Base-by-base conservation (phyloP, 2,888 invertebrate genomes). In the Mesoligia furuncula region DNA sequence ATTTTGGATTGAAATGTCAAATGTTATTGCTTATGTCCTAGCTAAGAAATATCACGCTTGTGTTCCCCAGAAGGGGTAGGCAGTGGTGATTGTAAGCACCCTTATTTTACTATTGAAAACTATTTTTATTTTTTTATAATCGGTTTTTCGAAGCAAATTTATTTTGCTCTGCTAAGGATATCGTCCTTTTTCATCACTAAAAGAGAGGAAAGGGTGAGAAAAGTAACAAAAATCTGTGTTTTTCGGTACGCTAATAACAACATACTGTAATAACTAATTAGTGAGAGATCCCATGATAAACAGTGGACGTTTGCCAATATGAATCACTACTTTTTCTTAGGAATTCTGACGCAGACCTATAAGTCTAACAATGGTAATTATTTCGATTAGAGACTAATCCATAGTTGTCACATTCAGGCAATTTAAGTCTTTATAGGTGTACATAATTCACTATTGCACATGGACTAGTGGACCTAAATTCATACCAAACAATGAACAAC, bases 1-100 rank as follows among this genome's bases (percentile, higher is more conserved):
- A 77, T 81, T 73, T 87, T 83, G 61, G 42, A 74, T 62, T 42
- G 57, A 54, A 72, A 67, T 74, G 77, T 80, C 87, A 73, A 67
- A 85, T 75, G 13, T n/a, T 75, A 54, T 67, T 59, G 48, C 57
- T 36, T 79, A 67, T 64, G 17, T 71, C 24, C 39, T 61, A 31
- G 27, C 11, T n/a, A 45, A 8, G 15, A n/a, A 2, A 69, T 42
- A 51, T 31, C 24, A 42, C 51, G 54, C 20, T 8, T n/a, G 11
- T 13, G 3, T 27, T 48, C 1, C 1, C 17, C 2, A n/a, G n/a
- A 39, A 36, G 6, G 27, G 27, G 1, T 39, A 20, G 3, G 1
- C 51, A 39, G 69, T 20, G 13, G 17, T 24, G 24, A 17, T 39
- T 24, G 13, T 36, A 62, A 17, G 24, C 24, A 13, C 24, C 13